A percentile compares a stretch with the other conserved stretches of the same genome.
Conservation (phyloP, 1,140 invertebrate species). For the Drosophila kepulauana region DNA sequence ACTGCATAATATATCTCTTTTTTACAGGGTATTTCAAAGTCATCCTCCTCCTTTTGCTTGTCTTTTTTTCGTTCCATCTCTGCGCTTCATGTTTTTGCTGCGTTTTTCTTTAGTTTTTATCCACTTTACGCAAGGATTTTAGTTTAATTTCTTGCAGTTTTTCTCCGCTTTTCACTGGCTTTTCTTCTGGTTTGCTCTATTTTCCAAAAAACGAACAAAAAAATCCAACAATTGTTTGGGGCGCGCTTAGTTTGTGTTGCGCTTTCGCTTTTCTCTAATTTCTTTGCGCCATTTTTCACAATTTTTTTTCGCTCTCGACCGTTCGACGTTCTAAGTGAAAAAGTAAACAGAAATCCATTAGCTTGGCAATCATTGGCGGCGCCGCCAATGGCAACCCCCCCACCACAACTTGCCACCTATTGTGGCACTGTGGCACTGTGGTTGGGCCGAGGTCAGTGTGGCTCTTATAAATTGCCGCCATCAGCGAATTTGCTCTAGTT, state of each 20-base stretch:
- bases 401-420: not conserved
- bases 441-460: slow-evolving; percentile 55
- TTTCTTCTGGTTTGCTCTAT: slow-evolving; percentile 3
- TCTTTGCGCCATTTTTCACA: slow-evolving; percentile 79
- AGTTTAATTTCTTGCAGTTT: slow-evolving; percentile 80
- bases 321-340: slow-evolving; percentile 74
- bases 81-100: slow-evolving; percentile 13
- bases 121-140: slow-evolving; percentile 78
- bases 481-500: slow-evolving; percentile 75
- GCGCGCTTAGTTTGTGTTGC: slow-evolving; percentile 54
- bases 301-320: slow-evolving; percentile 54
- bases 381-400: slow-evolving; percentile 62
- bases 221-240: slow-evolving; percentile 2
- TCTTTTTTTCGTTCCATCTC: not conserved
- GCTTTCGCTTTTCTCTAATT: slow-evolving; percentile 82
- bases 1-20: not conserved
- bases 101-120: slow-evolving; percentile 66
- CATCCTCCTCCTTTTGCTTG: not conserved
- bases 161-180: slow-evolving; percentile 40
- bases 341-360: slow-evolving; percentile 85
- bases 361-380: slow-evolving; percentile 83
- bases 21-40: not conserved
- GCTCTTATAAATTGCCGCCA: slow-evolving; percentile 80
- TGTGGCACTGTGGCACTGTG: not conserved
- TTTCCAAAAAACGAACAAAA: slow-evolving; percentile 16